Evolutionary conservation across 2,113 vertebrate genomes (phyloP), one percentile per base, ranked within the genome.

Genomic region (Oncorhynchus kisutch): DNA sequence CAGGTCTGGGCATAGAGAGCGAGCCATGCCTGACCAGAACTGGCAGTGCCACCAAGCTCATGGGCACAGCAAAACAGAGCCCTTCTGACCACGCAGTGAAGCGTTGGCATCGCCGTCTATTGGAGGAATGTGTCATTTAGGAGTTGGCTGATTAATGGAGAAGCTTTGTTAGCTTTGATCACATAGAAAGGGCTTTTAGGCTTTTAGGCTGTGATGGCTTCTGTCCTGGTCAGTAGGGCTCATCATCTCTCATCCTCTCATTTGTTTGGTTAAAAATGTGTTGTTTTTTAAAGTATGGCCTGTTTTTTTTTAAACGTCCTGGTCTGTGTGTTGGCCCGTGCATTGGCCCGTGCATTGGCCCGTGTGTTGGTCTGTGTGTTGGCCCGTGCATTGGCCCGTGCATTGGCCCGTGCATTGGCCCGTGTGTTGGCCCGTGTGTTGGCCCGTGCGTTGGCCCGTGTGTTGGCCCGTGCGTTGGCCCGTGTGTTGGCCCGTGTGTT

Each of bases 81-180:
- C 75, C 72, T 69, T n/a, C 14, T 69, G 67, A 45, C 16, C 67
- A 69, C 31, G n/a, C 27, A 20, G 29, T 34, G 18, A 18, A n/a
- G 31, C 11, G 22, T 24, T 39, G 67, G 9, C 27, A 67, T 25
- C 14, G 4, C 65, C 13, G 12, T 20, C 13, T 3, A 82, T 82
- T 84, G 80, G 84, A 81, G 72, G 79, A 84, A 89, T 87, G 86
- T 83, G 81, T 71, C 83, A 80, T 80, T 83, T 79, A 79, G 48
- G 73, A 79, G 51, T 81, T 82, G 14, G 57, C 80, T 81, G 14
- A 7, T 16, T 67, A 31, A 67, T 20, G 13, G 27, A 31, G 14
- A 67, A 14, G 65, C 65, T 67, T 67, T 67, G 65, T 57, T 57
- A 45, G 39, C 39, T 45, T 45, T 45, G 9, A 65, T 27, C 62